These are phyloP conservation scores for Adineta ricciae DNA, from an alignment of 2,888 invertebrate genomes.

Conservation along the genomic window DNA sequence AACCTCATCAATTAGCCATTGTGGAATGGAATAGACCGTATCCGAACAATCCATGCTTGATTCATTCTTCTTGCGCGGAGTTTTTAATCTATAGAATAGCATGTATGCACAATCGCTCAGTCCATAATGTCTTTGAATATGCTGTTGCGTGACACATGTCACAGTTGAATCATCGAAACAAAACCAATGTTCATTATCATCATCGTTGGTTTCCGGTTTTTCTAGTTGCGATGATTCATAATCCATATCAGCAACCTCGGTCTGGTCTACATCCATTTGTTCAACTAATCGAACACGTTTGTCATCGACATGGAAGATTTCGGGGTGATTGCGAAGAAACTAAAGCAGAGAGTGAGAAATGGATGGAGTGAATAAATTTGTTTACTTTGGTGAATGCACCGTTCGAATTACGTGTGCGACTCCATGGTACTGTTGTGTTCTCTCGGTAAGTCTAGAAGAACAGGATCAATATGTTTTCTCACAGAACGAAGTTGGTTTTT, in stretches of 20 bases:
- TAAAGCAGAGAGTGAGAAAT: not conserved
- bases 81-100: slow-evolving; percentile 47
- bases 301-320: slow-evolving; percentile 34
- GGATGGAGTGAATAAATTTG: not conserved
- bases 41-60: not conserved
- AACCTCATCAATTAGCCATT: slow-evolving; percentile 24
- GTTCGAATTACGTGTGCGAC: not conserved
- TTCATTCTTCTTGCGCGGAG: not conserved
- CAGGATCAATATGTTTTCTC: too few species aligned
- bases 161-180: slow-evolving; percentile 48
- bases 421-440: not conserved
- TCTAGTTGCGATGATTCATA: slow-evolving; percentile 27
- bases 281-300: slow-evolving; percentile 16
- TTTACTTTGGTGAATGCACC: not conserved
- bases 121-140: slow-evolving; percentile 46
- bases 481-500: too few species aligned
- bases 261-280: not conserved
- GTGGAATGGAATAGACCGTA: not conserved
- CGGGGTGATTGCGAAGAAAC: slow-evolving; percentile 36
- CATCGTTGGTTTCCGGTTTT: not conserved
- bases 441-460: not conserved
- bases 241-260: not conserved
- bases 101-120: slow-evolving; percentile 51
- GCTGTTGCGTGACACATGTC: slow-evolving; percentile 40
- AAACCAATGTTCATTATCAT: slow-evolving; percentile 43